Evolutionary conservation across 2,888 invertebrate genomes (phyloP).

Genomic region (Branchellion lobata): DNA sequence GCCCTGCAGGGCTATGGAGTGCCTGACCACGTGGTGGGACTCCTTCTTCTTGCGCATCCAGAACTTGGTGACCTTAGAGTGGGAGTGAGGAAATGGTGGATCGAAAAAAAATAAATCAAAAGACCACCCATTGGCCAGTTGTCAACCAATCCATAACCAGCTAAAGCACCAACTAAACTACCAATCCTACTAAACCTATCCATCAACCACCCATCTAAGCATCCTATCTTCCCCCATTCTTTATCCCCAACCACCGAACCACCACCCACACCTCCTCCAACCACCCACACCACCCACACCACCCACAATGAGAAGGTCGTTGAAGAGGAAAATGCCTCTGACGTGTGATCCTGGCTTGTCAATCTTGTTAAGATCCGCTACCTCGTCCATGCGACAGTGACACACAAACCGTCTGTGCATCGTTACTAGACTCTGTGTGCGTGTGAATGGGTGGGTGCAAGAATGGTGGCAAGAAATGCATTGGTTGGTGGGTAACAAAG

Average conservation of each 20-base stretch:
- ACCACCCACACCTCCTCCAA: no score
- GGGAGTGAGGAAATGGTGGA: not conserved
- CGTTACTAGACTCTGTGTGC: constrained; percentile 70
- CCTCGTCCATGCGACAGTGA: constrained; percentile 96
- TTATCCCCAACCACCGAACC: no score
- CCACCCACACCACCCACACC: not conserved
- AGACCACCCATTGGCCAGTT: no score
- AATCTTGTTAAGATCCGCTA: constrained; percentile 84
- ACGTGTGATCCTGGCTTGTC: constrained; percentile 52
- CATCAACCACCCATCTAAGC: not conserved
- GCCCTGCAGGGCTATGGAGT: constrained; percentile 87
- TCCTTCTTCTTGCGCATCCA: constrained; percentile 95
- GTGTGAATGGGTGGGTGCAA: not conserved
- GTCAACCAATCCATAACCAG: no score
- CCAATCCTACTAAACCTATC: not conserved
- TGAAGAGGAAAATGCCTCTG: constrained; percentile 54
- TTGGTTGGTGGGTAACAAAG: not conserved
- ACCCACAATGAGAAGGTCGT: constrained; percentile 53
- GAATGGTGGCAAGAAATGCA: not conserved
- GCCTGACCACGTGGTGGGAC: constrained; percentile 85
- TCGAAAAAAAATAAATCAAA: not conserved
- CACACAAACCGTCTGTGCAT: constrained; percentile 95
- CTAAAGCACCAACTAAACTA: no score
- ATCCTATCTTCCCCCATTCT: no score
- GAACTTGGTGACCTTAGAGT: constrained; percentile 76